Evolutionary conservation across 2,797 vertebrate species (phyloP).

Genomic region (Parotocinclus haroldoi): DNA sequence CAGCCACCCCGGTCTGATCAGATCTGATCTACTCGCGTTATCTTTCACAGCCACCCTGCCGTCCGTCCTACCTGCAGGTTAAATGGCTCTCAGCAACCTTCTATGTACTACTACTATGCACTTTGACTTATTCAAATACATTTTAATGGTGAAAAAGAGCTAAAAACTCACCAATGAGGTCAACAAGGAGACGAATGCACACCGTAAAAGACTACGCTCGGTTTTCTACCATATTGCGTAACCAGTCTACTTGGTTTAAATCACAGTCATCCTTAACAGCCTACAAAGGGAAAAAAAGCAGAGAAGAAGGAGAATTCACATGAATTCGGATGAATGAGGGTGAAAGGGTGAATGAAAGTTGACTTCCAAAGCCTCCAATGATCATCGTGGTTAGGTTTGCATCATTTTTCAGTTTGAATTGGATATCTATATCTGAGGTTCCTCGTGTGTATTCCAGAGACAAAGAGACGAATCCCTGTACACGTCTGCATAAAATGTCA

Average conservation of each 20-base stretch:
- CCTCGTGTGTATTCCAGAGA: conserved; percentile 3
- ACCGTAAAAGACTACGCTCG: conserved; percentile 3
- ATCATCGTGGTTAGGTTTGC: conserved; percentile 20
- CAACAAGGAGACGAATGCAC: conserved; percentile 8
- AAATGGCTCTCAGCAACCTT: conserved; percentile 24
- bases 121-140: too few species aligned
- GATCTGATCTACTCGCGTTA: conserved; percentile 35
- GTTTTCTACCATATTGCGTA: not conserved
- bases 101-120: too few species aligned
- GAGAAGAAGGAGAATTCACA: not conserved
- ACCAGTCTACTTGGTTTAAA: conserved; percentile 13
- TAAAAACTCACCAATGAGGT: not conserved
- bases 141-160: not conserved
- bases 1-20: conserved; percentile 35
- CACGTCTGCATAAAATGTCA: not conserved
- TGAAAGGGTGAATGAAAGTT: conserved; percentile 11
- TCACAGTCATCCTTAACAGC: conserved; percentile 21
- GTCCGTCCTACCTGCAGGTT: conserved; percentile 18
- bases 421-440: conserved; percentile 24
- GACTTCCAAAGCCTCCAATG: not conserved
- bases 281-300: conserved; percentile 18
- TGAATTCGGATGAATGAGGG: not conserved
- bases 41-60: conserved; percentile 11
- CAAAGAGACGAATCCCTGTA: conserved; percentile 22
- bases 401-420: conserved; percentile 33